Evolutionary conservation across 1,140 invertebrate species (phyloP).

Genomic region (Steinernema khuongi): DNA sequence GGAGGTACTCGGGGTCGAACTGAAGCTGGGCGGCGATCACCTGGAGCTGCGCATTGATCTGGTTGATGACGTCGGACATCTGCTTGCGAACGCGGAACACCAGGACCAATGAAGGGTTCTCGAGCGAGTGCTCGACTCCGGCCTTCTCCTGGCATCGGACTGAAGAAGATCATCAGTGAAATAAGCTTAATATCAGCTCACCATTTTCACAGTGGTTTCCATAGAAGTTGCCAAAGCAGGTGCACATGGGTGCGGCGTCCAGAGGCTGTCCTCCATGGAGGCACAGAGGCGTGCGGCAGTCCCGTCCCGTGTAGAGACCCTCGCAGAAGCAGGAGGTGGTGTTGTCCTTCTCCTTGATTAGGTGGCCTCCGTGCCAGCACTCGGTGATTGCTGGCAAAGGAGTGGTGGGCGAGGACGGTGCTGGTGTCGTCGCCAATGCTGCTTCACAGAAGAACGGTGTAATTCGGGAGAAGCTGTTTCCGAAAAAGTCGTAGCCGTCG

Average conservation of each 20-base stretch:
- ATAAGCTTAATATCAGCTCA: not conserved
- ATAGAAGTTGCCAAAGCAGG: too few relatives aligned
- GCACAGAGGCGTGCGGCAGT: slow-evolving; percentile 25
- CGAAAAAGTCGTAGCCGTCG: slow-evolving; percentile 25
- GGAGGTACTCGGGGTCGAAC: slow-evolving; percentile 25
- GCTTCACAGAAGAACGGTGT: slow-evolving; percentile 5
- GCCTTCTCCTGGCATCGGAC: slow-evolving; percentile 25
- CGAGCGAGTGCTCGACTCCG: slow-evolving; percentile 23
- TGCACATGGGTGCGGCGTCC: too few relatives aligned
- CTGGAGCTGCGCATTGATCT: slow-evolving; percentile 18
- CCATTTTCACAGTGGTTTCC: slow-evolving; percentile 32
- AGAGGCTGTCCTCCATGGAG: slow-evolving; percentile 21
- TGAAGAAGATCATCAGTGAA: not conserved
- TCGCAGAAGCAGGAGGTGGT: slow-evolving; percentile 28
- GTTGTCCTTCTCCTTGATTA: slow-evolving; percentile 8
- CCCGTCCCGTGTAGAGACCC: slow-evolving; percentile 23
- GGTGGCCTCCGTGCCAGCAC: slow-evolving; percentile 30
- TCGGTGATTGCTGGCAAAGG: slow-evolving; percentile 14
- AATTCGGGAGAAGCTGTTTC: slow-evolving; percentile 32
- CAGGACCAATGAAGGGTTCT: slow-evolving; percentile 23
- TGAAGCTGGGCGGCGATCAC: not conserved
- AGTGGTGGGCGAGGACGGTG: slow-evolving; percentile 1
- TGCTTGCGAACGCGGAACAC: slow-evolving; percentile 27
- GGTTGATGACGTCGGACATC: slow-evolving; percentile 21
- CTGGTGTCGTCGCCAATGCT: not conserved